Evolutionary conservation across 2,888 invertebrate species (phyloP).

Genomic region (Parnassius apollo): DNA sequence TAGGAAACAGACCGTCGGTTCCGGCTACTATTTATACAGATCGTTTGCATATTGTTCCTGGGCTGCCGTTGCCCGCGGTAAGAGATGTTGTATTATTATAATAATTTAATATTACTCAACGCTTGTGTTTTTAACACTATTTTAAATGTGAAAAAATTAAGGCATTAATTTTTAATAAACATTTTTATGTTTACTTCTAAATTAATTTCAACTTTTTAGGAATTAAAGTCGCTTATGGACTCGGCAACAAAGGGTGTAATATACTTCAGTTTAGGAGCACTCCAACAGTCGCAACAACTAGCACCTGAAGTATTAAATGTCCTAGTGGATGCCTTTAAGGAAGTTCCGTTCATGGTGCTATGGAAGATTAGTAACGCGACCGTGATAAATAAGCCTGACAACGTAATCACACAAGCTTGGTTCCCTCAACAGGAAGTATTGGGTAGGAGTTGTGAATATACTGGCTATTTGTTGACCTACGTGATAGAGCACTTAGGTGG

Average conservation of each 20-base stretch:
- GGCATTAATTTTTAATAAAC: too few relatives aligned
- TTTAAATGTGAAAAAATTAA: too few relatives aligned
- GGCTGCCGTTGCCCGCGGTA: conserved; percentile 56
- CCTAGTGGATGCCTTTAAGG: conserved; percentile 67
- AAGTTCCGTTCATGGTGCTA: conserved; percentile 71
- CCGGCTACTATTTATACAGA: conserved; percentile 64
- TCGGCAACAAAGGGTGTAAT: conserved; percentile 66
- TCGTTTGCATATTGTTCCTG: conserved; percentile 65
- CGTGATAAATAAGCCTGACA: conserved; percentile 60
- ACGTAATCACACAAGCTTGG: conserved; percentile 72
- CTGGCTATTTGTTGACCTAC: neutral
- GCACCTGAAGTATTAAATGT: conserved; percentile 57
- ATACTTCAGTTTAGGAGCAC: conserved; percentile 76
- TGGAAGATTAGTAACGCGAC: conserved; percentile 77
- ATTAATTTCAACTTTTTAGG: conserved; percentile 46
- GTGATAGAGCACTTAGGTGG: too few relatives aligned
- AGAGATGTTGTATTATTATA: neutral
- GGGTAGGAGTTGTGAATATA: conserved; percentile 48
- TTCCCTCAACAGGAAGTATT: conserved; percentile 80
- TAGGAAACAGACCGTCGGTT: conserved; percentile 63
- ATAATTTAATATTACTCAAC: too few relatives aligned
- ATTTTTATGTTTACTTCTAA: too few relatives aligned
- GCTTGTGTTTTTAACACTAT: too few relatives aligned
- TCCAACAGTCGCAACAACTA: conserved; percentile 68
- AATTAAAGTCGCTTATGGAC: conserved; percentile 57